Conservation (phyloP, 2,113 vertebrate genomes). For the Antigone vipio region DNA sequence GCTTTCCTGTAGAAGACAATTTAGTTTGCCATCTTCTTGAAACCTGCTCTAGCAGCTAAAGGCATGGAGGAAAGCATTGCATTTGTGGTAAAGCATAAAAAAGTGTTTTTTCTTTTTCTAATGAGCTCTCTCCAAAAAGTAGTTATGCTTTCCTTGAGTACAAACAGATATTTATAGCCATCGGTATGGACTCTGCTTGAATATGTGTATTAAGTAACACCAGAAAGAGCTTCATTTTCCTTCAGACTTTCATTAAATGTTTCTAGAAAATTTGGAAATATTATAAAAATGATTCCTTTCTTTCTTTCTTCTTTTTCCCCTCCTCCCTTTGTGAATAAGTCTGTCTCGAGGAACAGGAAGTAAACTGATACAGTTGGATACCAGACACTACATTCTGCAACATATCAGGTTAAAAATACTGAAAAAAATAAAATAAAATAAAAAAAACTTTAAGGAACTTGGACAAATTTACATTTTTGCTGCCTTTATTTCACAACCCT, state of each 20-base stretch:
- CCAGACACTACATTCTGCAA: background rate
- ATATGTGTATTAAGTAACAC: background rate
- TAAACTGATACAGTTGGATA: background rate
- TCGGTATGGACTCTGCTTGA: background rate
- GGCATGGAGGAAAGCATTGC: background rate
- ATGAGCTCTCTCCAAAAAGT: conserved; percentile 5
- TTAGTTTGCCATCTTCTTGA: background rate
- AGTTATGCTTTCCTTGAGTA: background rate
- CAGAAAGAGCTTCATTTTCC: background rate
- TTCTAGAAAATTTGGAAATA: background rate
- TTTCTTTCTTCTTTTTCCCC: background rate
- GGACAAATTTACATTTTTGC: background rate
- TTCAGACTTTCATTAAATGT: background rate
- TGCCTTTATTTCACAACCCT: background rate
- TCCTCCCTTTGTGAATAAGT: background rate
- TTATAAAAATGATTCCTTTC: background rate
- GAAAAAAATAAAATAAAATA: background rate
- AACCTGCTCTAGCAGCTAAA: background rate
- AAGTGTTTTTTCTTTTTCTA: background rate
- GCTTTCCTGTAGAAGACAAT: background rate
- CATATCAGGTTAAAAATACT: background rate
- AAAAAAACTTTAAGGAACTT: background rate
- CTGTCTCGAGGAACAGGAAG: background rate
- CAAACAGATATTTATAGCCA: background rate
- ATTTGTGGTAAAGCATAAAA: background rate